Percentiles rank a stretch among this genome's conserved stretches.
These are phyloP conservation scores for Microtus montanus DNA, from an alignment of 2,113 vertebrate species.

Conservation along the genomic window DNA sequence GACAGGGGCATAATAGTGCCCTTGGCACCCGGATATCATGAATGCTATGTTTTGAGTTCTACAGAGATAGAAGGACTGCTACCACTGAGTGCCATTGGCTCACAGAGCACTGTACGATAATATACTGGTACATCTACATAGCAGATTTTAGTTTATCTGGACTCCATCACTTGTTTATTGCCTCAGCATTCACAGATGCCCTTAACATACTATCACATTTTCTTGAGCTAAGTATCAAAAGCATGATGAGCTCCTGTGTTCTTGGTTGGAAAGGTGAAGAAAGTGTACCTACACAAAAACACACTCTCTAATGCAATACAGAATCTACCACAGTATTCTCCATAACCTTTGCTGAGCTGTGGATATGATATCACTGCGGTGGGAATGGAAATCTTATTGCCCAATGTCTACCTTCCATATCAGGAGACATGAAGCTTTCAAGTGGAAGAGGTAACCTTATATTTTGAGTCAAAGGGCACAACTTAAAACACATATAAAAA, in stretches of 20 bases:
- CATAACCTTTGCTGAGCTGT: not conserved
- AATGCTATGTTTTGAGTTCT: not conserved
- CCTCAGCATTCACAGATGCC: no score
- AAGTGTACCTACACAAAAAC: not conserved
- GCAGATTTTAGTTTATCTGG: not conserved
- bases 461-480: conserved; percentile 24
- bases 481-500: not conserved
- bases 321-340: not conserved
- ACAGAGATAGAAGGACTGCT: not conserved
- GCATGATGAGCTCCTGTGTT: not conserved
- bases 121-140: not conserved
- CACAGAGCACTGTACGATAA: not conserved
- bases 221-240: not conserved
- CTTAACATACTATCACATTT: not conserved
- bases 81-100: not conserved
- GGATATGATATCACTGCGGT: not conserved
- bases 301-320: not conserved
- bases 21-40: fast-evolving
- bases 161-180: not conserved
- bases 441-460: not conserved
- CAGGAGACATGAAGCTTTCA: not conserved
- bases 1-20: fast-evolving
- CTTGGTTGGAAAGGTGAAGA: not conserved
- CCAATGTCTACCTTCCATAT: not conserved
- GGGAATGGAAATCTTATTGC: not conserved